Base-by-base conservation (phyloP, 2,888 invertebrate genomes). In the Athalia cordata region DNA sequence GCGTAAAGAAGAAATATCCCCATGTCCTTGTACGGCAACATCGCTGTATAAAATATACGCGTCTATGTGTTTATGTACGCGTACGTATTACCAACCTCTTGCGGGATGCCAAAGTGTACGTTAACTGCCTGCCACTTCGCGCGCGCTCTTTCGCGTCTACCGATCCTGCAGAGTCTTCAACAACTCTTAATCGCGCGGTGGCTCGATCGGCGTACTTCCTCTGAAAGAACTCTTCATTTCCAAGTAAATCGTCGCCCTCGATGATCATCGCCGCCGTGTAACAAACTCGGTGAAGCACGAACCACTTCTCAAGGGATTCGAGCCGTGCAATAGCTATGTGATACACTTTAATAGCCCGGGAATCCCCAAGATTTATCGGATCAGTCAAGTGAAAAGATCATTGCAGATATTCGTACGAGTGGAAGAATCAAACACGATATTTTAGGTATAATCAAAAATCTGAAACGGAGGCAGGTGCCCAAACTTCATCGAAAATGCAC, bases 1-100 rank as follows among this genome's bases (percentile, higher is more conserved):
- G 84, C 87, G 88, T 87, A 86, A 84, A 78, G 80, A 82, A 84
- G 83, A 86, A 86, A 85, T 85, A 87, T 85, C 77, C 70, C 64
- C 66, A 68, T 29, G 77, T 5, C 47, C 64, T 62, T 64, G 62
- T 61, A 75, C 43, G 61, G 74, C 61, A 43, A 11, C 9, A 4
- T 13, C 29, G 5, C n/a, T 49, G 5, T 74, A 43, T 29, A 29
- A 29, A 29, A 29, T 15, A 67, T 52, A 52, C 29, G 50, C 29
- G 50, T 67, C 64, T 7, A 29, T 29, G 29, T 29, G 64, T 64
- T 11, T 11, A 11, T 47, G 45, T 11, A 29, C 29, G 29, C 29
- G 29, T 29, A 29, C 29, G 29, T 29, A 29, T 29, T 29, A 29
- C 29, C 29, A 1, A 29, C 29, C 29, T 0, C 29, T 29, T 29